Conservation (phyloP, 2,797 vertebrate genomes). For the Borostomias antarcticus region DNA sequence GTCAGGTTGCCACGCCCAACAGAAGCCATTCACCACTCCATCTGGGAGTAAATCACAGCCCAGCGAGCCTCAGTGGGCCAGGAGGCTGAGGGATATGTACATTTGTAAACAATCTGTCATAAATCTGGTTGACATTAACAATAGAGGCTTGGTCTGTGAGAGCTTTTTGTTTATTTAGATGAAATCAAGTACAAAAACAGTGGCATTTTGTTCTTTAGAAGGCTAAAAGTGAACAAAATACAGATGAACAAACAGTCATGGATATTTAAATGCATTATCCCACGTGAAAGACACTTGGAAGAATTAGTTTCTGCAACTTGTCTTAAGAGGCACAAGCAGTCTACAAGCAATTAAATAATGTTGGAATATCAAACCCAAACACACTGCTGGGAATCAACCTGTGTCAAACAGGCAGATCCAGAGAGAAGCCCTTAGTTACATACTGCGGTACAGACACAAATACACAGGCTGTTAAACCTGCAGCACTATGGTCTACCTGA, state of each 20-base stretch:
- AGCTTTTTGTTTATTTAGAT: constrained; percentile 76
- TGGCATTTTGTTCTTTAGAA: constrained; percentile 88
- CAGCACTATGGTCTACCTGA: constrained; percentile 82
- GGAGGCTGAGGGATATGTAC: too few species aligned
- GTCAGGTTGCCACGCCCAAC: background rate
- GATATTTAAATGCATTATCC: constrained; percentile 47
- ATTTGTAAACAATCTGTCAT: background rate
- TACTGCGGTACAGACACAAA: constrained; percentile 72
- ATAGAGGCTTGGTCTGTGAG: background rate
- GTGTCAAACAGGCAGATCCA: constrained; percentile 87
- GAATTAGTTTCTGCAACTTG: constrained; percentile 54
- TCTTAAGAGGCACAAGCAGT: constrained; percentile 58
- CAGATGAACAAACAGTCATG: constrained; percentile 80
- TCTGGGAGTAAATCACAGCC: background rate
- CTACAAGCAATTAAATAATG: constrained; percentile 73
- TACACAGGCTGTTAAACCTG: constrained; percentile 74
- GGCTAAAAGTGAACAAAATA: constrained; percentile 84
- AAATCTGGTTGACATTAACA: background rate
- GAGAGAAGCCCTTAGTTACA: constrained; percentile 75
- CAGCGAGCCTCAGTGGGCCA: background rate
- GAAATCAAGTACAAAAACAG: constrained; percentile 88
- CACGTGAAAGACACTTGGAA: constrained; percentile 49
- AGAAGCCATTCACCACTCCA: background rate
- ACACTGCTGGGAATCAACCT: constrained; percentile 69
- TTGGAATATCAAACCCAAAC: constrained; percentile 56